Evolutionary conservation across 1,140 invertebrate species (phyloP).

Genomic region (Ceratina calcarata): DNA sequence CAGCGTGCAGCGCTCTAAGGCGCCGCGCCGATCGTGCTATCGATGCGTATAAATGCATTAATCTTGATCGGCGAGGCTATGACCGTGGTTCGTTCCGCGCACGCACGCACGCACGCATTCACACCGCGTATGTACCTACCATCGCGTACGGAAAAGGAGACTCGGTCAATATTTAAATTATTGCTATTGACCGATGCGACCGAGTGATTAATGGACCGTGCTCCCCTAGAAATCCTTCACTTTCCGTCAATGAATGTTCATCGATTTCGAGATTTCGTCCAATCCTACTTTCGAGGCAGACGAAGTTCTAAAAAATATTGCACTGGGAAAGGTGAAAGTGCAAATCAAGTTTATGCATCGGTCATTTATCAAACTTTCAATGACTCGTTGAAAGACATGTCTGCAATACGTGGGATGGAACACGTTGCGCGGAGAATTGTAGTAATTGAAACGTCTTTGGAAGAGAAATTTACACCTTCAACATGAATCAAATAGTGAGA

Average conservation of each 20-base stretch:
- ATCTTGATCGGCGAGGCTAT: slow-evolving; percentile 68
- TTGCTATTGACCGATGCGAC: slow-evolving; percentile 52
- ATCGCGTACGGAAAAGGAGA: slow-evolving; percentile 40
- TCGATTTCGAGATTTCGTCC: slow-evolving; percentile 3
- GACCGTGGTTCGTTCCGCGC: slow-evolving; percentile 36
- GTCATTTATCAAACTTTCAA: slow-evolving; percentile 5
- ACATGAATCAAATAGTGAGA: too few species aligned
- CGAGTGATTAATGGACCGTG: slow-evolving; percentile 60
- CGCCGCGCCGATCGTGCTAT: slow-evolving; percentile 67
- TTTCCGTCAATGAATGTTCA: slow-evolving; percentile 12
- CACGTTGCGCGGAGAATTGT: background rate
- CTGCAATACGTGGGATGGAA: background rate
- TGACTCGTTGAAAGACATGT: background rate
- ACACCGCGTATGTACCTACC: slow-evolving; percentile 43
- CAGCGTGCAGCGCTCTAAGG: slow-evolving; percentile 62
- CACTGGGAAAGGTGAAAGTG: background rate
- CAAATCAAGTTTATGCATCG: background rate
- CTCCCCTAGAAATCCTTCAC: slow-evolving; percentile 16
- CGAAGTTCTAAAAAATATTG: background rate
- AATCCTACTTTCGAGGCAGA: background rate
- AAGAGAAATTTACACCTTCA: background rate
- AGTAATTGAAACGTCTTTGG: background rate
- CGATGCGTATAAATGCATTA: slow-evolving; percentile 71
- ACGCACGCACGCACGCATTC: slow-evolving; percentile 65
- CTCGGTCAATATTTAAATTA: slow-evolving; percentile 75